A percentile compares a stretch with the other conserved stretches of the same genome.
Evolutionary conservation across 2,888 invertebrate species (phyloP).

Genomic region (Onchidella celtica): DNA sequence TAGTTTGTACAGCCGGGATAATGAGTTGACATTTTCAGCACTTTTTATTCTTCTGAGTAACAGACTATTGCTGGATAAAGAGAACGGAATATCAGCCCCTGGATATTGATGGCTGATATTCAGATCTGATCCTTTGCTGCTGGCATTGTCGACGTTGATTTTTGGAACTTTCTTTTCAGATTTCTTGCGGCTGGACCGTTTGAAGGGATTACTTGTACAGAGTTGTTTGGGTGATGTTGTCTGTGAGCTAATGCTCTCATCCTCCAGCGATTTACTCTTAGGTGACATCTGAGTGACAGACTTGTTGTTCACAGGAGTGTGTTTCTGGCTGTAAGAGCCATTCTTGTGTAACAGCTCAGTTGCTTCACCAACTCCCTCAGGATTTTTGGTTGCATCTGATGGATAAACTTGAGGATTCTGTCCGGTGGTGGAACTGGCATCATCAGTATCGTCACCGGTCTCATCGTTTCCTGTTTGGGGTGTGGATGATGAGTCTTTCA

Average conservation of each 20-base stretch:
- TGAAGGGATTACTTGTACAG: too few relatives aligned
- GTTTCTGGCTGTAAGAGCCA: neutral
- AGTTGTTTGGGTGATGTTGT: too few relatives aligned
- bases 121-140: neutral
- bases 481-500: too few relatives aligned
- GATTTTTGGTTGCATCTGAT: neutral
- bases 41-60: conserved; percentile 34
- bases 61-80: conserved; percentile 17
- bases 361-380: neutral
- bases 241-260: too few relatives aligned
- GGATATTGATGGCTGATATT: neutral
- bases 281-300: too few relatives aligned
- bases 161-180: conserved; percentile 15
- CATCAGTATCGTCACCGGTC: neutral
- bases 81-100: neutral
- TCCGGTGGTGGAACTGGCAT: neutral
- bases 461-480: neutral
- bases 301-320: too few relatives aligned
- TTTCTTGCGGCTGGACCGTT: neutral
- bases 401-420: neutral
- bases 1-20: neutral
- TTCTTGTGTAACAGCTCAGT: neutral
- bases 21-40: conserved; percentile 24
- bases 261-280: too few relatives aligned
- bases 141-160: conserved; percentile 27